Base-by-base conservation (phyloP, 1,140 invertebrate species). In the Drosophila ogumai region DNA sequence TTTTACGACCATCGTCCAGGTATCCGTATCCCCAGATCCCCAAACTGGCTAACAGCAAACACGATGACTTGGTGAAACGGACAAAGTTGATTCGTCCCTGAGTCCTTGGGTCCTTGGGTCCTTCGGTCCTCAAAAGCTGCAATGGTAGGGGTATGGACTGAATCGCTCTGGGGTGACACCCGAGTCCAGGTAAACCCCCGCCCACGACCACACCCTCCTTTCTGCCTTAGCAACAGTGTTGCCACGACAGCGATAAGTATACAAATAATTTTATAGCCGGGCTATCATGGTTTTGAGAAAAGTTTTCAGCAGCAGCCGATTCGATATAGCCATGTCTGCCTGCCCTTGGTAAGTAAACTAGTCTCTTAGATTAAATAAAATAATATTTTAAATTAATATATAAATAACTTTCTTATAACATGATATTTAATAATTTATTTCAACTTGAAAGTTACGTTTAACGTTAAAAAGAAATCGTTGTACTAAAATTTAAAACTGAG, bases 1-100 rank as follows among this genome's bases (percentile, higher is more conserved):
- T 40, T 44, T 43, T 46, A 67, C 28, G 47, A 47, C 64, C 64
- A 64, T 28, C 58, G 63, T 36, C 43, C 19, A 4, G 12, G 22
- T 55, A 40, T 38, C 52, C 52, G 36, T 41, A 69, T 72, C 66
- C 68, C 68, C 54, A 72, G 49, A 56, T 52, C 65, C 63, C 66
- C 64, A 69, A 57, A 55, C 64, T 56, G 32, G 41, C 36, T 9
- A 54, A 54, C 50, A 54, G 50, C 50, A 36, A 54, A n/a, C 41
- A 31, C 43, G 44, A 49, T 71, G 68, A 72, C 66, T 71, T 40
- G 52, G 66, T 43, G 47, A 72, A 67, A 46, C 46, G 44, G 31
- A 44, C 57, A 61, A 44, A 31, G 66, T 67, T 67, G 61, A 69
- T 67, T 69, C 61, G 65, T 68, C 65, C 65, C 65, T 22, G 65